Evolutionary conservation across 2,888 invertebrate genomes (phyloP).

Genomic region (Drosophila pullipes): DNA sequence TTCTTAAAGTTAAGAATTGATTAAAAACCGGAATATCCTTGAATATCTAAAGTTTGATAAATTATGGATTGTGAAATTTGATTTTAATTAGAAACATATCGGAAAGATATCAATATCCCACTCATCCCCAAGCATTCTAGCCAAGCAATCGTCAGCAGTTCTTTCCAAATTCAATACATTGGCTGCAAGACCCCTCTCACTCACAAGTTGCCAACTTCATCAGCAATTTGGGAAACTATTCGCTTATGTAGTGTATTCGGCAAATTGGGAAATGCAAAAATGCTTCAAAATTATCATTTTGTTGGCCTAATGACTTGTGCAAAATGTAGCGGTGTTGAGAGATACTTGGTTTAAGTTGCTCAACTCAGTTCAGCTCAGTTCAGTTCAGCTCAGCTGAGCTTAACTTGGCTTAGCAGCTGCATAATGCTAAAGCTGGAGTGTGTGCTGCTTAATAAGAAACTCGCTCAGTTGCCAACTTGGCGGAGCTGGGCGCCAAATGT

Average conservation of each 20-base stretch:
- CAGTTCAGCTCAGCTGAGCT: conserved; percentile 17
- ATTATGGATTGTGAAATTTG: background rate
- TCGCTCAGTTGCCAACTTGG: conserved; percentile 36
- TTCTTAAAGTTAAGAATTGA: background rate
- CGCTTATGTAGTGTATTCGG: conserved; percentile 39
- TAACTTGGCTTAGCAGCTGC: conserved; percentile 17
- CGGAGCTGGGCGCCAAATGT: conserved; percentile 49
- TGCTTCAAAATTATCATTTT: conserved; percentile 68
- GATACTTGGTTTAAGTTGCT: conserved; percentile 37
- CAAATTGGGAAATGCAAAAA: conserved; percentile 63
- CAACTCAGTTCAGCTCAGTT: background rate
- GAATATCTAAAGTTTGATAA: background rate
- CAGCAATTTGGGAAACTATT: background rate
- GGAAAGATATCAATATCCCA: background rate
- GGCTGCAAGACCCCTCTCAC: too few species aligned
- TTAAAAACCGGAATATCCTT: background rate
- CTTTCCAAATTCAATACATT: background rate
- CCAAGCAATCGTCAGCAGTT: background rate
- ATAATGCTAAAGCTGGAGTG: conserved; percentile 21
- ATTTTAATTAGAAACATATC: background rate
- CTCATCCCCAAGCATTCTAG: background rate
- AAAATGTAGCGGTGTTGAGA: conserved; percentile 58
- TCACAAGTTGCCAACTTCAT: background rate
- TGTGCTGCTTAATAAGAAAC: conserved; percentile 23
- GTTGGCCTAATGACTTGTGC: conserved; percentile 73